phyloP scores from a whole-genome alignment of 2,888 invertebrate genomes.

The Dioctria linearis region DNA sequence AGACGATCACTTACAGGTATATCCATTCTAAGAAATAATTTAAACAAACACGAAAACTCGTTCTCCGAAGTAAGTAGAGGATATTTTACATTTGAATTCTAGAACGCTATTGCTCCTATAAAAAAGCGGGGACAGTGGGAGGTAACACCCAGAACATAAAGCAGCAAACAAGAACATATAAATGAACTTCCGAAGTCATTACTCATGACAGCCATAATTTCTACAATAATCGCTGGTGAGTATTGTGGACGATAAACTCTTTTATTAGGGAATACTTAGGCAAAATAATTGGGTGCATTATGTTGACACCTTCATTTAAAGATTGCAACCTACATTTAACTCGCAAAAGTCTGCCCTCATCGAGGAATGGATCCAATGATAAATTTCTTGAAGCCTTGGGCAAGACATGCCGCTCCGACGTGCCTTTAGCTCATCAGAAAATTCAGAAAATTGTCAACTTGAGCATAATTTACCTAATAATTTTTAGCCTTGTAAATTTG shows the following conservation, averaged over 20 bases:
- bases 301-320: neutral
- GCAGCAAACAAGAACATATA: too few relatives aligned
- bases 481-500: neutral
- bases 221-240: neutral
- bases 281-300: neutral
- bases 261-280: neutral
- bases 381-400: slow-evolving; percentile 17
- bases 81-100: too few relatives aligned
- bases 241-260: neutral
- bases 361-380: slow-evolving; percentile 34
- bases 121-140: too few relatives aligned
- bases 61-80: too few relatives aligned
- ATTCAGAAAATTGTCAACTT: neutral
- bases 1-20: too few relatives aligned
- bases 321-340: neutral
- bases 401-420: slow-evolving; percentile 6
- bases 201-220: too few relatives aligned
- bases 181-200: too few relatives aligned
- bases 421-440: neutral
- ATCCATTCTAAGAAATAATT: too few relatives aligned
- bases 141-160: too few relatives aligned
- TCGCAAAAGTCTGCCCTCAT: neutral
- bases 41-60: too few relatives aligned
- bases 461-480: neutral
- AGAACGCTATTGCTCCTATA: too few relatives aligned